Percentiles rank a stretch among this genome's conserved stretches.
Evolutionary conservation across 2,888 invertebrate species (phyloP).

Genomic region (Lasioglossum marginatum): DNA sequence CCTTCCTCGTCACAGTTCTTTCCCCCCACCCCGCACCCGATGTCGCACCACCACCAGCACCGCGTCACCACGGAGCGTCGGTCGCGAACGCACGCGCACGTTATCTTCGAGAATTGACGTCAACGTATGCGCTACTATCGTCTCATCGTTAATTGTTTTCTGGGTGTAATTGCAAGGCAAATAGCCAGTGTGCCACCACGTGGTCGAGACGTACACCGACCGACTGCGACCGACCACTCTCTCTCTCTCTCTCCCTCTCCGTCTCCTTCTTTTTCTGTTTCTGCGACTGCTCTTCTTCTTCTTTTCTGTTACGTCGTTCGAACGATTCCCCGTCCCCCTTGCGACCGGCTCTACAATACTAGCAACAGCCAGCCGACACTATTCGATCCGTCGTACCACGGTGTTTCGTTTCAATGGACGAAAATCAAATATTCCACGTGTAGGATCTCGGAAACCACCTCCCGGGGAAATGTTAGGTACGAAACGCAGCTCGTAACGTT

Average conservation of each 20-base stretch:
- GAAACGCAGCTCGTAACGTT: neutral
- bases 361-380: conserved; percentile 1
- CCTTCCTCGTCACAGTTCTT: conserved; percentile 17
- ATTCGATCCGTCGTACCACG: conserved; percentile 19
- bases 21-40: neutral
- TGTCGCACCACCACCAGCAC: neutral
- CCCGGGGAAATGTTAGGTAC: neutral
- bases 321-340: neutral
- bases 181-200: conserved; percentile 66
- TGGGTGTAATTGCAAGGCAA: conserved; percentile 75
- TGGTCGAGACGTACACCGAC: conserved; percentile 39
- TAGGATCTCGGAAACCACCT: neutral
- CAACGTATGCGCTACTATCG: conserved; percentile 73
- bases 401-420: neutral
- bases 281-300: neutral
- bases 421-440: conserved; percentile 8
- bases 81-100: conserved; percentile 66
- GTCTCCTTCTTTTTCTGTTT: neutral
- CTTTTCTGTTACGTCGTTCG: conserved; percentile 1
- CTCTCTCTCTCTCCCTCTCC: neutral
- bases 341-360: neutral
- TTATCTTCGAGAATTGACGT: conserved; percentile 82
- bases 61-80: conserved; percentile 10
- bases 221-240: neutral
- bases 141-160: conserved; percentile 75